phyloP scores from a whole-genome alignment of 1,140 invertebrate genomes.

The Trachymyrmex septentrionalis region DNA sequence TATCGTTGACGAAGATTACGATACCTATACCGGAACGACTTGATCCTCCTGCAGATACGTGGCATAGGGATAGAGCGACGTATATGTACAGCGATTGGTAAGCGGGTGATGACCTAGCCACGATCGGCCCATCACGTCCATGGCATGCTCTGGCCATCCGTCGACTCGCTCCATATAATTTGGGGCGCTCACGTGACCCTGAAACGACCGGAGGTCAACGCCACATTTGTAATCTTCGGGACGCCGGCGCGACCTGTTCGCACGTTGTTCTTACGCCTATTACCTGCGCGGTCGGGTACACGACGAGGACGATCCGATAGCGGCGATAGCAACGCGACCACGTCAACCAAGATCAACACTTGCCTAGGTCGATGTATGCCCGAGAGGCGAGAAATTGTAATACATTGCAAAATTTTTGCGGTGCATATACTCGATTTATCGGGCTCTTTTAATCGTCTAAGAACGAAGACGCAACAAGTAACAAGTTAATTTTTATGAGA shows the following conservation, averaged over 20 bases:
- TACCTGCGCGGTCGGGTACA: slow-evolving; percentile 76
- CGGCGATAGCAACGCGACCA: slow-evolving; percentile 21
- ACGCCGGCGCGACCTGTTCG: slow-evolving; percentile 85
- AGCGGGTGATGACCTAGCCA: slow-evolving; percentile 80
- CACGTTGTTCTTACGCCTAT: slow-evolving; percentile 81
- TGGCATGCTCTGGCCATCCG: slow-evolving; percentile 80
- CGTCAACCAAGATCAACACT: slow-evolving; percentile 24
- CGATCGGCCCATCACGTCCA: slow-evolving; percentile 81
- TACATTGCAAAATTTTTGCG: neutral
- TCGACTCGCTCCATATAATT: slow-evolving; percentile 85
- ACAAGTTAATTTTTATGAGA: neutral
- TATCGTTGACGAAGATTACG: slow-evolving; percentile 62
- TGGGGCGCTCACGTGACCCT: slow-evolving; percentile 85
- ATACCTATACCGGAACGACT: slow-evolving; percentile 36
- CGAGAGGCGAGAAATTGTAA: neutral
- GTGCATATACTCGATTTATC: neutral
- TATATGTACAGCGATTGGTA: slow-evolving; percentile 78
- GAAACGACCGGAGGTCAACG: slow-evolving; percentile 83
- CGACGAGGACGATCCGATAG: slow-evolving; percentile 68
- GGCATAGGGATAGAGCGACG: slow-evolving; percentile 52
- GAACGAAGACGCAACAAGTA: neutral
- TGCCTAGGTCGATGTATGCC: neutral
- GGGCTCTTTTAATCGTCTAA: neutral
- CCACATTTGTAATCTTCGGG: slow-evolving; percentile 85
- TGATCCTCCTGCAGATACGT: slow-evolving; percentile 23